These are phyloP conservation scores for Oxycera nigricornis DNA, from an alignment of 2,888 invertebrate genomes.

Conservation along the genomic window DNA sequence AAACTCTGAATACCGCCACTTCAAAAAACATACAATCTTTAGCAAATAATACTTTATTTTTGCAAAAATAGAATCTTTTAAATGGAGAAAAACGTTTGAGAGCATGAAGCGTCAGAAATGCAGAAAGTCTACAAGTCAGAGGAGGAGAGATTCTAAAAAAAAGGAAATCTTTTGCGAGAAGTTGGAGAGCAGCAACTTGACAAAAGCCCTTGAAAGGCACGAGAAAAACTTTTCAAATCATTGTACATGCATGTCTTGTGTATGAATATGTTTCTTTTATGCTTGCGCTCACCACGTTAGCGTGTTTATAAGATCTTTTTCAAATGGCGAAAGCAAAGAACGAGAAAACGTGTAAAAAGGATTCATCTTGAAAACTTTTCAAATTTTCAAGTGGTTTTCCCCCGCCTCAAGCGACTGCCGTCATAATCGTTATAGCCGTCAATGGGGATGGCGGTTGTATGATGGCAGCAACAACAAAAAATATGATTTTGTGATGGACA, in stretches of 20 bases:
- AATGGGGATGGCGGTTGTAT: not conserved
- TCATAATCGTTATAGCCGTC: slow-evolving; percentile 26
- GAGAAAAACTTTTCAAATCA: slow-evolving; percentile 44
- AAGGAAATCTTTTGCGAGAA: slow-evolving; percentile 39
- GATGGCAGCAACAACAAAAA: not conserved
- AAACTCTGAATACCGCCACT: not conserved
- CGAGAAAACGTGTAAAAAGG: slow-evolving; percentile 42
- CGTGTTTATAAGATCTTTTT: slow-evolving; percentile 39
- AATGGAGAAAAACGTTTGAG: not conserved
- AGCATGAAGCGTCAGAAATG: not conserved
- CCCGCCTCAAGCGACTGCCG: slow-evolving; percentile 28
- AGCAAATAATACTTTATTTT: not conserved
- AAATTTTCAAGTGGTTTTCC: slow-evolving; percentile 45
- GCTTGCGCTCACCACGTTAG: slow-evolving; percentile 29
- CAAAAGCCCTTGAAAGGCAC: slow-evolving; percentile 45
- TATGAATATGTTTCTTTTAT: slow-evolving; percentile 34
- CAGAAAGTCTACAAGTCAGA: slow-evolving; percentile 43
- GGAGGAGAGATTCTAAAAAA: slow-evolving; percentile 28
- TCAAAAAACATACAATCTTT: not conserved
- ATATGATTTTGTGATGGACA: not conserved
- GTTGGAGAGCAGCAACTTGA: slow-evolving; percentile 45
- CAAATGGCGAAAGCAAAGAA: not conserved
- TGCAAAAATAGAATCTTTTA: not conserved
- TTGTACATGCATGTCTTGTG: slow-evolving; percentile 36
- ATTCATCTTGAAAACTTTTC: slow-evolving; percentile 47